Conservation (phyloP, 2,888 invertebrate genomes). For the Vesta saturnalis region DNA sequence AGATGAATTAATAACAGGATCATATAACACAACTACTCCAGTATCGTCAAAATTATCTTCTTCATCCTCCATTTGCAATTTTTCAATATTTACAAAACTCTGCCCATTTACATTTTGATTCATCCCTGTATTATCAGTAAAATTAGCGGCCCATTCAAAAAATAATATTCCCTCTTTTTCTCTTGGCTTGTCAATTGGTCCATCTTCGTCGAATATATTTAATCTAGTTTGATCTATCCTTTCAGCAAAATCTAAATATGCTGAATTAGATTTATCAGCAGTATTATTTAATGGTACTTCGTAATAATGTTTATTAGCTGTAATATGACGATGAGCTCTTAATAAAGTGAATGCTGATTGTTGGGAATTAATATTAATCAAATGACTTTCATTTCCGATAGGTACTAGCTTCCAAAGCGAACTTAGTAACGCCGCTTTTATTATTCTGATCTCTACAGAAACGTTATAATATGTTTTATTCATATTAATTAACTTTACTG, state of each 20-base stretch:
- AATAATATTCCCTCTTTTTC: conserved; percentile 55
- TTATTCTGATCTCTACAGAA: conserved; percentile 66
- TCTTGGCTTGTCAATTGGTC: conserved; percentile 21
- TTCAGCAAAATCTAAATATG: conserved; percentile 63
- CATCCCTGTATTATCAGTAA: conserved; percentile 65
- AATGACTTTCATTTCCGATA: conserved; percentile 12
- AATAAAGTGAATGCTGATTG: conserved; percentile 66
- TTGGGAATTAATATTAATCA: conserved; percentile 57
- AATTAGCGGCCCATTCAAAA: conserved; percentile 58
- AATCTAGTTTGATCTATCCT: conserved; percentile 57
- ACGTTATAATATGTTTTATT: conserved; percentile 71
- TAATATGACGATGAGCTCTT: conserved; percentile 60
- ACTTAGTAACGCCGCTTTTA: conserved; percentile 70
- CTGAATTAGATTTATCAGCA: conserved; percentile 52
- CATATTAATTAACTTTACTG: conserved; percentile 75
- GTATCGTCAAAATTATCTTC: conserved; percentile 53
- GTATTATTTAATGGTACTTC: conserved; percentile 54
- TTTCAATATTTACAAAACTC: conserved; percentile 67
- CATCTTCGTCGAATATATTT: conserved; percentile 52
- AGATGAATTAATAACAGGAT: conserved; percentile 58
- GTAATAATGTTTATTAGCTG: conserved; percentile 53
- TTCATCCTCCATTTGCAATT: conserved; percentile 56
- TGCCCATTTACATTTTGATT: conserved; percentile 73
- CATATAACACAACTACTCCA: conserved; percentile 60
- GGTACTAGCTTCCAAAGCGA: conserved; percentile 67